These are phyloP conservation scores for Scaptomyza flava DNA, from an alignment of 2,888 invertebrate genomes.

Conservation along the genomic window DNA sequence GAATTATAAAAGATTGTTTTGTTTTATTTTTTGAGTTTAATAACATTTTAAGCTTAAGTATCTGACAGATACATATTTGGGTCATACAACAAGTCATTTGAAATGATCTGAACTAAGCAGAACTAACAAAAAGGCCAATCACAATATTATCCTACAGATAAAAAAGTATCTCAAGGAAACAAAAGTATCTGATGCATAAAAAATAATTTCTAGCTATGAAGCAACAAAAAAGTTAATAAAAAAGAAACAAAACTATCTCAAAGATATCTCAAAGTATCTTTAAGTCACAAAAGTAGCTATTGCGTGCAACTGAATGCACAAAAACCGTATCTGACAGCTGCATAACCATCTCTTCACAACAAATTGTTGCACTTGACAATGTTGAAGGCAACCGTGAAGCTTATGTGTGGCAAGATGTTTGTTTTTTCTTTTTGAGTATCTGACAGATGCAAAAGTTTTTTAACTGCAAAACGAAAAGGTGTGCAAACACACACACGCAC, in stretches of 20 bases:
- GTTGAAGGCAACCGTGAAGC: slow-evolving; percentile 1
- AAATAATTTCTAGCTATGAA: background rate
- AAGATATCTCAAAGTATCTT: slow-evolving; percentile 6
- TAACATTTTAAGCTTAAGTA: slow-evolving; percentile 29
- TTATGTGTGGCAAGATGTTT: slow-evolving; percentile 16
- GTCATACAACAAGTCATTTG: no score
- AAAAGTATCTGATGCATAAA: slow-evolving; percentile 2
- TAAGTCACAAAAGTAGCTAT: slow-evolving; percentile 1
- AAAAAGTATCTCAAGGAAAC: slow-evolving; percentile 7
- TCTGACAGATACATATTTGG: slow-evolving; percentile 24
- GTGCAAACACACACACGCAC: background rate
- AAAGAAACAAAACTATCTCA: no score
- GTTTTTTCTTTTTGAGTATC: slow-evolving; percentile 22
- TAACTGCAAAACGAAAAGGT: background rate
- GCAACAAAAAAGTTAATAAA: background rate
- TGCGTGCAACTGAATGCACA: slow-evolving; percentile 5
- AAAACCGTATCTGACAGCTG: slow-evolving; percentile 16
- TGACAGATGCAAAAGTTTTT: slow-evolving; percentile 29
- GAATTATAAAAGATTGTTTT: slow-evolving; percentile 46
- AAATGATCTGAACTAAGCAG: no score
- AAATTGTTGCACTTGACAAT: slow-evolving; percentile 33
- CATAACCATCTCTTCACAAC: slow-evolving; percentile 4
- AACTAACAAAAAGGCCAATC: no score
- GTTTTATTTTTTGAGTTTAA: slow-evolving; percentile 23
- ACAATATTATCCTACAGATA: background rate